Conservation (phyloP, 2,888 invertebrate genomes). For the Drosophila kanekoi region DNA sequence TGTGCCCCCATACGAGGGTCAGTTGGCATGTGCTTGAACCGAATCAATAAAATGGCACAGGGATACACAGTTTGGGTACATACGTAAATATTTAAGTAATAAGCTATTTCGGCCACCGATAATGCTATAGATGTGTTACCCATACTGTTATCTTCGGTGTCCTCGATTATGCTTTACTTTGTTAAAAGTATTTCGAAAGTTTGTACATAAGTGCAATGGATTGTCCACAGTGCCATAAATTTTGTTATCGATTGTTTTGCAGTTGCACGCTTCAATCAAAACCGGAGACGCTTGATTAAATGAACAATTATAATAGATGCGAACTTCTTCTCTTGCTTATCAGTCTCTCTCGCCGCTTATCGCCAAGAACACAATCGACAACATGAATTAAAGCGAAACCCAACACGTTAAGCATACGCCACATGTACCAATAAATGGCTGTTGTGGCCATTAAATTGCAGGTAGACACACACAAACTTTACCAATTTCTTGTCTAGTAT, state of each 20-base stretch:
- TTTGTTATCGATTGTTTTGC: background rate
- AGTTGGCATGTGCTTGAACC: background rate
- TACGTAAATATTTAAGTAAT: too few relatives aligned
- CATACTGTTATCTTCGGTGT: too few relatives aligned
- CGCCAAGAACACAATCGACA: constrained; percentile 26
- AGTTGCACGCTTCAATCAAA: background rate
- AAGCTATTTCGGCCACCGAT: too few relatives aligned
- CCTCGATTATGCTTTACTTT: too few relatives aligned
- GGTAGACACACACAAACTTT: constrained; percentile 10
- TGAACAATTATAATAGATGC: background rate
- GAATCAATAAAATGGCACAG: too few relatives aligned
- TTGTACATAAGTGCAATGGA: too few relatives aligned
- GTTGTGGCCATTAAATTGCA: constrained; percentile 44
- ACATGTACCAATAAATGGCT: constrained; percentile 50
- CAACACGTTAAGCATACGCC: constrained; percentile 60
- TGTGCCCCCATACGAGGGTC: background rate
- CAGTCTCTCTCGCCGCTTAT: background rate
- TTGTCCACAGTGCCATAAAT: too few relatives aligned
- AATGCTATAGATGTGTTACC: too few relatives aligned
- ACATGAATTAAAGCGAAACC: constrained; percentile 21
- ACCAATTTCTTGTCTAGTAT: constrained; percentile 10
- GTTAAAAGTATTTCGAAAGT: too few relatives aligned
- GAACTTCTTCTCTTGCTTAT: background rate
- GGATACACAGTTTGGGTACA: too few relatives aligned
- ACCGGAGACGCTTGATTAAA: background rate